phyloP scores from a whole-genome alignment of 2,888 invertebrate species.

The Orthosia cruda region DNA sequence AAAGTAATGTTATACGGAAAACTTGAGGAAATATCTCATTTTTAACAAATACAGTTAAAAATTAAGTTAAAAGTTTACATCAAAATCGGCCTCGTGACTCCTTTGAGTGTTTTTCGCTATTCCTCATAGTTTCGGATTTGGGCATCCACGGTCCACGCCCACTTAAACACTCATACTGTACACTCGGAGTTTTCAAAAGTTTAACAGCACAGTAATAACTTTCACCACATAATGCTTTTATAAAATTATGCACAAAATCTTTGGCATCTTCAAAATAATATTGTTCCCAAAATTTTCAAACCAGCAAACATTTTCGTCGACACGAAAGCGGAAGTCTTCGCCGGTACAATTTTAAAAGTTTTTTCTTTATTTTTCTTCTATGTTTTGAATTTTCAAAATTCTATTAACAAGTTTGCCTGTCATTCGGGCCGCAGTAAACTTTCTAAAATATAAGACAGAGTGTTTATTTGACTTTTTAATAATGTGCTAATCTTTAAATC shows the following conservation, averaged over 20 bases:
- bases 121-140: no score
- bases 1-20: no score
- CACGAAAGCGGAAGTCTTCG: slow-evolving; percentile 38
- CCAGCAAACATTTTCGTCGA: slow-evolving; percentile 39
- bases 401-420: slow-evolving; percentile 54
- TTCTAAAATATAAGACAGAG: slow-evolving; percentile 6
- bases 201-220: background rate
- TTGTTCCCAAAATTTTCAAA: slow-evolving; percentile 39
- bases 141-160: no score
- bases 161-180: no score
- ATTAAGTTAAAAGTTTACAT: no score
- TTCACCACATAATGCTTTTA: slow-evolving; percentile 1
- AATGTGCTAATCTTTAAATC: slow-evolving; percentile 12
- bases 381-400: slow-evolving; percentile 55
- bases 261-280: slow-evolving; percentile 41
- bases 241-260: slow-evolving; percentile 34
- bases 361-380: slow-evolving; percentile 20
- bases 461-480: slow-evolving; percentile 45
- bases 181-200: background rate
- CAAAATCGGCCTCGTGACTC: no score
- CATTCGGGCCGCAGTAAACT: slow-evolving; percentile 15
- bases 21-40: no score
- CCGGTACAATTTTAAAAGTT: slow-evolving; percentile 53
- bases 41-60: no score
- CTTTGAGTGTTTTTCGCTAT: no score